These are phyloP conservation scores for Myotis findleyi DNA, from an alignment of 2,797 vertebrate genomes.

Conservation along the genomic window DNA sequence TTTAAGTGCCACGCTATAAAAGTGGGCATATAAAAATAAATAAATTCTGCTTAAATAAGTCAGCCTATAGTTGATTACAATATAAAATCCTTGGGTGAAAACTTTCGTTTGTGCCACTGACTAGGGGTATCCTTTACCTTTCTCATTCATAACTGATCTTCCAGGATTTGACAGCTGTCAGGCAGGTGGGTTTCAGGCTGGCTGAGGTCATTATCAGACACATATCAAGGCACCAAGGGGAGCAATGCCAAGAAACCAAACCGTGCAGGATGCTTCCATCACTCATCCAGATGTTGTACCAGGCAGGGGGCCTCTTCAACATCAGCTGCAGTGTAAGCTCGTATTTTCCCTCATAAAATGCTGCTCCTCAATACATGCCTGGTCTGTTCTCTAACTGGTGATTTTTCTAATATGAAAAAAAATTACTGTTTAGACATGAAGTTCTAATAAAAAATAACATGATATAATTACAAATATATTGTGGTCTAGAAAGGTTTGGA, in stretches of 20 bases:
- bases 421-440: constrained; percentile 27
- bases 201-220: not conserved
- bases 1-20: not conserved
- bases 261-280: not conserved
- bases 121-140: not conserved
- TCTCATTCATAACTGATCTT: not conserved
- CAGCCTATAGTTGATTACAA: not conserved
- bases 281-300: not conserved
- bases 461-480: not conserved
- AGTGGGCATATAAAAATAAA: not conserved
- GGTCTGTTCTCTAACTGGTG: not conserved
- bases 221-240: not conserved
- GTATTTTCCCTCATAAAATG: not conserved
- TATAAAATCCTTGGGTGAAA: not conserved
- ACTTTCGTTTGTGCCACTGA: not conserved
- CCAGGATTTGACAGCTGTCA: not conserved
- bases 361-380: not conserved
- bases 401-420: constrained; percentile 51
- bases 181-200: not conserved
- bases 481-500: not conserved
- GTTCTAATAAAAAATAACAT: not conserved
- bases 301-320: not conserved
- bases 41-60: not conserved
- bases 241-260: not conserved
- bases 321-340: not conserved